Conservation (phyloP, 2,113 vertebrate species). For the Perca fluviatilis region DNA sequence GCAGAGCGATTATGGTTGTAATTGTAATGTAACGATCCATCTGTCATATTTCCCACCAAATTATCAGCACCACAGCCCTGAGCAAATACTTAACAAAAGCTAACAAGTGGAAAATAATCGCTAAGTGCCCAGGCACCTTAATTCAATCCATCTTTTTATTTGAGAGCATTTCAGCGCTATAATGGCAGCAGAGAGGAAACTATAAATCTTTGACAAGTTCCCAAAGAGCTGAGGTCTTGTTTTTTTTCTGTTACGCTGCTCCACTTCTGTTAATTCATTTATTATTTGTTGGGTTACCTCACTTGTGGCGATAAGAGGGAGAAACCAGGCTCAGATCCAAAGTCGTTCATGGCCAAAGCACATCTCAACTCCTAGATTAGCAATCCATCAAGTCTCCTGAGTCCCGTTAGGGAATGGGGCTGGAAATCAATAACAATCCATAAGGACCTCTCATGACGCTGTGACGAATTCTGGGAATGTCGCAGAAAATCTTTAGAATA, state of each 20-base stretch:
- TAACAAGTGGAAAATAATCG: conserved; percentile 83
- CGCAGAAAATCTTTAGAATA: conserved; percentile 59
- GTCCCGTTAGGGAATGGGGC: conserved; percentile 66
- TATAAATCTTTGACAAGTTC: conserved; percentile 72
- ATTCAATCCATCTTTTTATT: conserved; percentile 78
- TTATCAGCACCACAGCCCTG: conserved; percentile 74
- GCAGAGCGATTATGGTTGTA: conserved; percentile 71
- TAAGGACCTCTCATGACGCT: conserved; percentile 63
- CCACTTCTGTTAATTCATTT: conserved; percentile 70
- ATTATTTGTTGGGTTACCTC: conserved; percentile 68
- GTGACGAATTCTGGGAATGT: conserved; percentile 76
- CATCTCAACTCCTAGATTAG: conserved; percentile 72
- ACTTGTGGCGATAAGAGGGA: conserved; percentile 40
- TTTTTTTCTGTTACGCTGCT: conserved; percentile 32
- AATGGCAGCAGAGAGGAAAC: conserved; percentile 57
- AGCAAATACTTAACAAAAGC: conserved; percentile 78
- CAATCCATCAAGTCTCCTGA: conserved; percentile 73
- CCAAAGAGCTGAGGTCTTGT: conserved; percentile 53
- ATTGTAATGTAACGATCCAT: conserved; percentile 79
- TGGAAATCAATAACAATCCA: conserved; percentile 76
- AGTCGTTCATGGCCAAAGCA: conserved; percentile 68
- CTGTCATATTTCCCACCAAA: conserved; percentile 81
- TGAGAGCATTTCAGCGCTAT: conserved; percentile 54
- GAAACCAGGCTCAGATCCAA: conserved; percentile 59
- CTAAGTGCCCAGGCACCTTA: conserved; percentile 73